Conservation (phyloP, 2,797 vertebrate genomes). For the Dallia pectoralis region DNA sequence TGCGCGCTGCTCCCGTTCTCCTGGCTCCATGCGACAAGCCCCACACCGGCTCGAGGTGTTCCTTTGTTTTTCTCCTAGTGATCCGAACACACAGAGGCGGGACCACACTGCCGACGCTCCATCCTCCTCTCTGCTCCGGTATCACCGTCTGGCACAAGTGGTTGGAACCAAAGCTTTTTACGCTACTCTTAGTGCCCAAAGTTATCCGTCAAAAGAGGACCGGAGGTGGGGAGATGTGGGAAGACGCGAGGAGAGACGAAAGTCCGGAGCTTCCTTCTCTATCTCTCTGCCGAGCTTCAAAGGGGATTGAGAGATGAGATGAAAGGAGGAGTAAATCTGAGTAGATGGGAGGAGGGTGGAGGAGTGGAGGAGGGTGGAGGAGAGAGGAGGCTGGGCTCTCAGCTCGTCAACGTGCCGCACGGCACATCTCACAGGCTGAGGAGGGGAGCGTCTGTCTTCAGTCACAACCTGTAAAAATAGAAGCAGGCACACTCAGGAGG, state of each 20-base stretch:
- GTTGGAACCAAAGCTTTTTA: background rate
- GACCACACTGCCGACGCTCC: slow-evolving; percentile 1
- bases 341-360: slow-evolving; percentile 7
- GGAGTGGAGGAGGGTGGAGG: slow-evolving; percentile 4
- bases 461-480: slow-evolving; percentile 78
- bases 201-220: background rate
- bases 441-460: slow-evolving; percentile 50
- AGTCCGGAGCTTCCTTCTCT: background rate
- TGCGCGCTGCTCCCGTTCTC: background rate
- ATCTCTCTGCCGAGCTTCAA: background rate
- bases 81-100: slow-evolving; percentile 11
- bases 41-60: background rate
- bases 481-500: slow-evolving; percentile 49
- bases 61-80: background rate
- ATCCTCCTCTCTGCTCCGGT: slow-evolving; percentile 2
- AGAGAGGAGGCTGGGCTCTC: background rate
- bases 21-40: slow-evolving; percentile 1
- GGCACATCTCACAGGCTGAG: background rate
- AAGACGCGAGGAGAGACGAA: background rate
- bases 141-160: background rate
- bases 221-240: background rate
- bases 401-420: background rate
- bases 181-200: background rate
- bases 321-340: slow-evolving; percentile 4
- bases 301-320: slow-evolving; percentile 5